These are phyloP conservation scores for Sinocyclocheilus maitianheensis DNA, from an alignment of 2,113 vertebrate species.

Conservation along the genomic window DNA sequence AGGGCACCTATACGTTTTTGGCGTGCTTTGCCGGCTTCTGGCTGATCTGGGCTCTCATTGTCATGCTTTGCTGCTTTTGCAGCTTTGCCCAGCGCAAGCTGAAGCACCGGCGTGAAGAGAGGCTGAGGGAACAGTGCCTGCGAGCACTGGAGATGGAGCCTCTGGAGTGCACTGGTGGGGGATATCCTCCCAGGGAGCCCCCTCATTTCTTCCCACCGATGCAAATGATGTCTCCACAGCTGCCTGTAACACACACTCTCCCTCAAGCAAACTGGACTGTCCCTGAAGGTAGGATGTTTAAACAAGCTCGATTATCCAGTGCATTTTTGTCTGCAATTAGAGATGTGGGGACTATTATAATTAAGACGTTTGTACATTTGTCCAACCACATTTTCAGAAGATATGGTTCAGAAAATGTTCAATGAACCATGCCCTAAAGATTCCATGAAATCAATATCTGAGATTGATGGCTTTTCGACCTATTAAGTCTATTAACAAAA, in stretches of 20 bases:
- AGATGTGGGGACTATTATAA: background rate
- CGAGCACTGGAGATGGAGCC: constrained; percentile 87
- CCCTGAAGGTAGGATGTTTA: constrained; percentile 79
- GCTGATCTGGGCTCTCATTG: constrained; percentile 91
- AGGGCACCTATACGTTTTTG: constrained; percentile 95
- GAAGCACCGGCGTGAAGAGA: constrained; percentile 85
- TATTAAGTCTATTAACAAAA: background rate
- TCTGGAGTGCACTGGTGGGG: constrained; percentile 68
- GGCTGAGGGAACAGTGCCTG: constrained; percentile 86
- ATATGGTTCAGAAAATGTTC: background rate
- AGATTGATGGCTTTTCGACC: background rate
- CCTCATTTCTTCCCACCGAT: constrained; percentile 62
- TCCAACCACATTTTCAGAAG: background rate
- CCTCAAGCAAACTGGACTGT: constrained; percentile 83
- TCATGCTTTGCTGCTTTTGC: constrained; percentile 95
- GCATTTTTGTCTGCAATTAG: background rate
- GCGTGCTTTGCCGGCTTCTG: constrained; percentile 94
- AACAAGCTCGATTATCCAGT: background rate
- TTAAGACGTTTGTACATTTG: background rate
- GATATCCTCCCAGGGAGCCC: constrained; percentile 55
- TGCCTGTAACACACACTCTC: constrained; percentile 63
- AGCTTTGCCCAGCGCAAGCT: constrained; percentile 90
- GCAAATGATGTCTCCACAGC: constrained; percentile 68
- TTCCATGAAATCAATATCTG: background rate
- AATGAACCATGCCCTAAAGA: background rate